phyloP scores from a whole-genome alignment of 2,888 invertebrate genomes.

The Nudaria mundana region DNA sequence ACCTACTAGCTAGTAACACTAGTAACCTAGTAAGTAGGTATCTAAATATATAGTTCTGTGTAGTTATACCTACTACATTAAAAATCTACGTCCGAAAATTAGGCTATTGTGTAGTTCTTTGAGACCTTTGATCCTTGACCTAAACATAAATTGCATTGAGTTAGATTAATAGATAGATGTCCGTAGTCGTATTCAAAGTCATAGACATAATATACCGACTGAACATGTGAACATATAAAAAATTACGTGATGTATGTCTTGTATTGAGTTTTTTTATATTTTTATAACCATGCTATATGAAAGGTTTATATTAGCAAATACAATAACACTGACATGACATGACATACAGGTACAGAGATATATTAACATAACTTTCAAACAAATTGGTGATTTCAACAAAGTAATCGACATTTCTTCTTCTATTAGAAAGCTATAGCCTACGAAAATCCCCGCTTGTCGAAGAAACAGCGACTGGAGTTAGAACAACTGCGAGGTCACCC shows the following conservation, averaged over 20 bases:
- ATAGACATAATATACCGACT: not conserved
- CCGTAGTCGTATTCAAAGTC: too few relatives aligned
- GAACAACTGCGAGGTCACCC: constrained; percentile 82
- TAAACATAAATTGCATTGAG: not conserved
- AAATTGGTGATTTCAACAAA: not conserved
- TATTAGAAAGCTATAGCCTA: constrained; percentile 83
- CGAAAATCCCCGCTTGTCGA: constrained; percentile 84
- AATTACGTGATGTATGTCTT: not conserved
- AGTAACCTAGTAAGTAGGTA: too few relatives aligned
- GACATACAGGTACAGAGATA: not conserved
- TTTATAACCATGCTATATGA: not conserved
- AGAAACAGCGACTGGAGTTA: constrained; percentile 81
- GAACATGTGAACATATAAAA: not conserved
- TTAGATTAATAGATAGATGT: too few relatives aligned
- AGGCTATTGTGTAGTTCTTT: too few relatives aligned
- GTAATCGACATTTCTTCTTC: constrained; percentile 6
- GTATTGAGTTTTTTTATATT: not conserved
- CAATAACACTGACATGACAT: not conserved
- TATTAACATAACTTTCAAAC: not conserved
- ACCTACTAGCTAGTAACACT: too few relatives aligned
- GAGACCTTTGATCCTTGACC: not conserved
- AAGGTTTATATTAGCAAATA: not conserved
- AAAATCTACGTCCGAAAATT: too few relatives aligned
- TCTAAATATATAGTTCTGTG: too few relatives aligned
- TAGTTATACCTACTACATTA: too few relatives aligned